phyloP scores from a whole-genome alignment of 2,797 vertebrate genomes.

The Gymnothorax reevesii region DNA sequence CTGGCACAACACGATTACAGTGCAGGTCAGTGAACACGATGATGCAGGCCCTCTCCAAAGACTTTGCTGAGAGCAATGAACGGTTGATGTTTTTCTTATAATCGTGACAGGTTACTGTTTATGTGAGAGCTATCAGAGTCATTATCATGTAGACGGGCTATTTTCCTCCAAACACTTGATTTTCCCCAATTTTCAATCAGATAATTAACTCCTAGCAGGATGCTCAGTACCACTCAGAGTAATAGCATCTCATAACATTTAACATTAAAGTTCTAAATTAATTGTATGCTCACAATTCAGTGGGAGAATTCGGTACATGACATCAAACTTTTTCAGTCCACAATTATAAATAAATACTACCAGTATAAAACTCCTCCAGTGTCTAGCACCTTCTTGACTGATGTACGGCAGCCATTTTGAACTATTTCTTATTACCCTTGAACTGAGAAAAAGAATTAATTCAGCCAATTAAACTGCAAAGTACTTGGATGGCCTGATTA shows the following conservation, averaged over 20 bases:
- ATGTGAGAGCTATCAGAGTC: too few relatives aligned
- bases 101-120: too few relatives aligned
- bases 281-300: not conserved
- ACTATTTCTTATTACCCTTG: not conserved
- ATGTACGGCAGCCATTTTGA: not conserved
- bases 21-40: too few relatives aligned
- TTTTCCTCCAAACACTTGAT: not conserved
- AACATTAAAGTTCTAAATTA: not conserved
- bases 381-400: not conserved
- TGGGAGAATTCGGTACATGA: not conserved
- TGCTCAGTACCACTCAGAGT: not conserved
- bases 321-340: not conserved
- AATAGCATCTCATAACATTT: not conserved
- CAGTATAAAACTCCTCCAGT: not conserved
- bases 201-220: not conserved
- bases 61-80: too few relatives aligned
- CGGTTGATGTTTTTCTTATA: too few relatives aligned
- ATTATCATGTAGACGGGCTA: not conserved
- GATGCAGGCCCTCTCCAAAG: too few relatives aligned
- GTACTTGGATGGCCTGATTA: constrained; percentile 1
- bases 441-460: not conserved
- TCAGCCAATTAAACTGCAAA: not conserved
- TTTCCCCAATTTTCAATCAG: not conserved
- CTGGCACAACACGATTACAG: too few relatives aligned
- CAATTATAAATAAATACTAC: not conserved